Conservation (phyloP, 2,113 vertebrate species). For the Pterophyllum scalare region DNA sequence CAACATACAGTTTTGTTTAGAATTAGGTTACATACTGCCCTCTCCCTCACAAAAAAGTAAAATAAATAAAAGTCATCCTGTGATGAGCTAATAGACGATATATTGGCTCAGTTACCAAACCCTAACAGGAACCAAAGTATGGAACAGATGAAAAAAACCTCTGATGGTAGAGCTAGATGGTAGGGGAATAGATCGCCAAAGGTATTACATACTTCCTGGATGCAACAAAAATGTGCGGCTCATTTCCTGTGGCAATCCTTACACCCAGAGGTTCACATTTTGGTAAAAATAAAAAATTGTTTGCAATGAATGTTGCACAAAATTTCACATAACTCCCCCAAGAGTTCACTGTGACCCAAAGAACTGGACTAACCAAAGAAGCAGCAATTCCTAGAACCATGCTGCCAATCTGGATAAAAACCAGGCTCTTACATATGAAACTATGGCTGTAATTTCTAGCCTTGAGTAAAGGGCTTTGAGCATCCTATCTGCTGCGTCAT, state of each 20-base stretch:
- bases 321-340: background rate
- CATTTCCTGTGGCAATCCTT: no score
- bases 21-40: background rate
- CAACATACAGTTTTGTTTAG: background rate
- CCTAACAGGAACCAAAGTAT: background rate
- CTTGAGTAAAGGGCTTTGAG: background rate
- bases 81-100: background rate
- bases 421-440: background rate
- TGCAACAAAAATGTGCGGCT: no score
- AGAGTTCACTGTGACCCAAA: background rate
- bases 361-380: background rate
- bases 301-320: background rate
- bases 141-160: background rate
- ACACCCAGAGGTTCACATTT: background rate
- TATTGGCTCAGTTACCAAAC: background rate
- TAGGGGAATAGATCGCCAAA: no score
- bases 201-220: no score
- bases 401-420: background rate
- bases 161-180: no score
- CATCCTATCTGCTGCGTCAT: constrained; percentile 41
- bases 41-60: background rate
- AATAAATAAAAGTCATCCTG: background rate
- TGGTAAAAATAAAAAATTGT: background rate
- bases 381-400: background rate
- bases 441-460: background rate